Evolutionary conservation across 2,797 vertebrate species (phyloP), one percentile per base, ranked within the genome.

Genomic region (Scarus forsteni): DNA sequence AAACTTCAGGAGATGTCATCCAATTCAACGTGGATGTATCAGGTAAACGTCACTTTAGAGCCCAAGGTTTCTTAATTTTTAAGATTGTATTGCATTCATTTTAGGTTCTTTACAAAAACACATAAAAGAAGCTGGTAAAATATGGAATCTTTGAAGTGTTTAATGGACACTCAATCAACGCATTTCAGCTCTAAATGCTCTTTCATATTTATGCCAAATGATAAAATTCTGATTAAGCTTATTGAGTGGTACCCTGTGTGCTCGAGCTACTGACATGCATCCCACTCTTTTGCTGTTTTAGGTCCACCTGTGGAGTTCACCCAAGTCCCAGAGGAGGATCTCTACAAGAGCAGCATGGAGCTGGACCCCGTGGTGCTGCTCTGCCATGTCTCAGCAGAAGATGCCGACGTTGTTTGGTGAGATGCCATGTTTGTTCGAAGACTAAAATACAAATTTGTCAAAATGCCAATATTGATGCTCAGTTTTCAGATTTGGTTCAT

Each of bases 281-380:
- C 7, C 15, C 1, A 42, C 1, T 34, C 8, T 60, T 36, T 10
- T 43, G 11, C 2, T 49, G 0, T 18, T 62, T 36, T 70, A 95
- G 95, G 85, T 15, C 91, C 90, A 46, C 81, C 86, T 8, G 92
- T 94, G 61, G 66, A 89, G 55, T 95, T 95, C 85, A 89, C 60
- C 61, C 86, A 82, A 2, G 54, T 90, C 8, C 57, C 85, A 12
- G 73, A 89, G 14, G 93, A 93, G 27, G 93, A 95, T 11, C 90
- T 86, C 9, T 88, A 93, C 18, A 95, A 94, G 87, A 92, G 73
- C 55, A 85, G 89, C 73, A 90, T 94, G 90, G 94, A 95, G 82
- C 79, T 94, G 78, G 92, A 96, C 70, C 94, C 95, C 0, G 95
- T 97, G 79, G 94, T 96, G 36, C 92, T 97, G 69, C 85, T 92